Percentiles rank a stretch among this genome's conserved stretches.
Conservation (phyloP, 2,113 vertebrate species). For the Tetrao urogallus region DNA sequence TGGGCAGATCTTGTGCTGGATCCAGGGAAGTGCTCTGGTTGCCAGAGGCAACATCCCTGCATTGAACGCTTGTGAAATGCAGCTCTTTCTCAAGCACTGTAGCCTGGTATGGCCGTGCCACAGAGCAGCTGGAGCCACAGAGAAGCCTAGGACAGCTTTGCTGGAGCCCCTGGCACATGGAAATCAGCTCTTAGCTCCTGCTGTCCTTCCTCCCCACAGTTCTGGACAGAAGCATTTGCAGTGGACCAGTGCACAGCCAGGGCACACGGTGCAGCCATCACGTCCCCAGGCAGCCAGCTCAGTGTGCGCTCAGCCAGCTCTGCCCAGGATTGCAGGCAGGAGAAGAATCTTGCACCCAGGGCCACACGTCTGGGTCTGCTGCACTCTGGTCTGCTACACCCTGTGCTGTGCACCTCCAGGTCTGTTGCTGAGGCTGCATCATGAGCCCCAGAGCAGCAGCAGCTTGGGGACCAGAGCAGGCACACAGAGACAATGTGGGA, state of each 20-base stretch:
- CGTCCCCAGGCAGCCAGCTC: background rate
- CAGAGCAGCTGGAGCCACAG: fast-evolving
- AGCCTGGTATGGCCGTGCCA: fast-evolving
- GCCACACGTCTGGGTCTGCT: too few species aligned
- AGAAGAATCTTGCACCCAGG: too few species aligned
- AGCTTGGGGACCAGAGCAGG: background rate
- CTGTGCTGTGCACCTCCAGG: background rate
- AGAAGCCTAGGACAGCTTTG: fast-evolving
- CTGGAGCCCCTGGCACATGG: fast-evolving
- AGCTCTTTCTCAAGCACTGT: background rate
- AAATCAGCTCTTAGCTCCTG: fast-evolving
- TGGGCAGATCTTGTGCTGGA: background rate
- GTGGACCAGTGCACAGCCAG: background rate
- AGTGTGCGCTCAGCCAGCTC: too few species aligned
- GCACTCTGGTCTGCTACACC: too few species aligned
- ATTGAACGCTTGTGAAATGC: background rate
- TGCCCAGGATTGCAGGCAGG: too few species aligned
- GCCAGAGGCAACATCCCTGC: background rate
- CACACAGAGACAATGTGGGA: background rate
- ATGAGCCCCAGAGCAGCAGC: background rate
- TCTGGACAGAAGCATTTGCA: background rate
- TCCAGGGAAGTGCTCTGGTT: background rate
- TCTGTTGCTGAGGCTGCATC: background rate
- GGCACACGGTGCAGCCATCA: fast-evolving
- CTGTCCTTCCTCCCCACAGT: fast-evolving